phyloP scores from a whole-genome alignment of 2,888 invertebrate species.

The Tolmerus cingulatus region DNA sequence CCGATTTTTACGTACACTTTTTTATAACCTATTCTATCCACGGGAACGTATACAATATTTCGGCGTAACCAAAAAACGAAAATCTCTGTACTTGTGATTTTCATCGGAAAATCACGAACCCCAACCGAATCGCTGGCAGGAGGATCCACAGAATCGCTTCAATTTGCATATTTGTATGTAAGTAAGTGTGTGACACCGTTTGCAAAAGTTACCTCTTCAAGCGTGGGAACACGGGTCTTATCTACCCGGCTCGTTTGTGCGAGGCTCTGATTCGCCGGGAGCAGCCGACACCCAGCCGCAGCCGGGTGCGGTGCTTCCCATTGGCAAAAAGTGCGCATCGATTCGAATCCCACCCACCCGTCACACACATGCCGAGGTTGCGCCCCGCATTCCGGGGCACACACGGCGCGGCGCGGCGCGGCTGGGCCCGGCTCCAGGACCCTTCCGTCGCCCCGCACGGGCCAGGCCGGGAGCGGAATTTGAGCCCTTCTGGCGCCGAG shows the following conservation, averaged over 20 bases:
- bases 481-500: not conserved
- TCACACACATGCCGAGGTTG: not conserved
- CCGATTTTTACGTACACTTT: too few relatives aligned
- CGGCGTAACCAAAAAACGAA: not conserved
- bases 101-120: not conserved
- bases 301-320: not conserved
- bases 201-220: not conserved
- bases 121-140: not conserved
- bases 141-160: not conserved
- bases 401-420: not conserved
- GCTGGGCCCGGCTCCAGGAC: not conserved
- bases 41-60: too few relatives aligned
- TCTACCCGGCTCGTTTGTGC: not conserved
- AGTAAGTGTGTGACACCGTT: too few relatives aligned
- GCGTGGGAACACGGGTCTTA: not conserved
- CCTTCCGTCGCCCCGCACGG: not conserved
- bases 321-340: constrained; percentile 18
- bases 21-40: too few relatives aligned
- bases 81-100: not conserved
- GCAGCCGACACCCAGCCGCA: not conserved
- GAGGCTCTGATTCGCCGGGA: constrained; percentile 12
- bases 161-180: not conserved
- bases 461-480: not conserved
- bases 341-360: constrained; percentile 20
- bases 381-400: not conserved